These are phyloP conservation scores for Meloidogyne chitwoodi DNA, from an alignment of 1,140 invertebrate species.

Conservation along the genomic window DNA sequence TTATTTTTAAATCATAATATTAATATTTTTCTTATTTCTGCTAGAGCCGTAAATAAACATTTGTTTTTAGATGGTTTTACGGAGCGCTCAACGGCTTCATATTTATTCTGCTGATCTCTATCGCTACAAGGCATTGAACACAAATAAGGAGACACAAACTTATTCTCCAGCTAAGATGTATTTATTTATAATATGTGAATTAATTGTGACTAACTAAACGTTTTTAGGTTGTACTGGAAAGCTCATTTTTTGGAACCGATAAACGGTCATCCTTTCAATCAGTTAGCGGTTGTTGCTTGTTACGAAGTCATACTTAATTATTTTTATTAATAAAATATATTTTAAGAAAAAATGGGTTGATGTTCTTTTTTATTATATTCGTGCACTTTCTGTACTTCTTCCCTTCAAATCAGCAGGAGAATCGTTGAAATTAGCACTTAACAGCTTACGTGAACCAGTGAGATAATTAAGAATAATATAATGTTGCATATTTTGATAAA, in stretches of 20 bases:
- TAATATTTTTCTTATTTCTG: no score
- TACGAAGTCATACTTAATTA: background rate
- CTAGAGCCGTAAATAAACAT: no score
- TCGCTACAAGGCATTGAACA: background rate
- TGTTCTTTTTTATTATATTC: slow-evolving; percentile 13
- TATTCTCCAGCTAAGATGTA: slow-evolving; percentile 3
- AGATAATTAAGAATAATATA: background rate
- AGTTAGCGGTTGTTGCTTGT: slow-evolving; percentile 3
- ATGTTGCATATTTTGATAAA: background rate
- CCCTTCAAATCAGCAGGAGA: slow-evolving; percentile 8
- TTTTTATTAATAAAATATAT: background rate
- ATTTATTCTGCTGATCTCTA: slow-evolving; percentile 15
- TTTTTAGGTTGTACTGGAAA: slow-evolving; percentile 10
- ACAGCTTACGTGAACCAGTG: slow-evolving; percentile 6
- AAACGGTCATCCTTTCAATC: slow-evolving; percentile 14
- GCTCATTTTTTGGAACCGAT: background rate
- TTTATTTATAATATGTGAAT: background rate
- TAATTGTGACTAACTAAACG: background rate
- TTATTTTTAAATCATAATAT: no score
- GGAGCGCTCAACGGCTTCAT: slow-evolving; percentile 1
- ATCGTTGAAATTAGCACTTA: background rate
- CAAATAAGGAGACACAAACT: background rate
- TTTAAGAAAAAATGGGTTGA: slow-evolving; percentile 11
- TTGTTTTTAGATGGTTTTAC: slow-evolving; percentile 2
- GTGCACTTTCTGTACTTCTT: slow-evolving; percentile 12